Base-by-base conservation (phyloP, 2,888 invertebrate genomes). In the Adelphocoris suturalis region DNA sequence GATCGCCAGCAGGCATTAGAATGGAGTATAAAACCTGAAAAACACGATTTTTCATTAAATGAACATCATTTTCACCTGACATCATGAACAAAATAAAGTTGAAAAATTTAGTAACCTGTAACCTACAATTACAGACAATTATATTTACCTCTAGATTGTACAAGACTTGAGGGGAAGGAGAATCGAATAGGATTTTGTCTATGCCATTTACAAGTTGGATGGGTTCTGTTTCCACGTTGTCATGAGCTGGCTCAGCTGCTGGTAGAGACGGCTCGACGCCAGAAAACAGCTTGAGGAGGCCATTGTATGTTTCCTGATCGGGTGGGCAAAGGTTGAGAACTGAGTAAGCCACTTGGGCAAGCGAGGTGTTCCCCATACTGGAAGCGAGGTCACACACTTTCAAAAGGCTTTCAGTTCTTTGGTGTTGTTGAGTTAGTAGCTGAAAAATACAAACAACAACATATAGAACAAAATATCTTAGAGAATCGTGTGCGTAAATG, bases 1-100 rank as follows among this genome's bases (percentile, higher is more conserved):
- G 96, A 92, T 97, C 97, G 12, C 96, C 94, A 11, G 98, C 97
- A 16, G 99, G 99, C 96, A 99, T 97, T 91, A 99, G 94, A 93
- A 98, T 95, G 91, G 98, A 96, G 93, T 99, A 98, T 91, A 98
- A 94, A 84, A 98, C 96, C 95, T 96, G 92, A 23, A 94, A 93
- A 13, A 57, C 2, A 52, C 3, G 2, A 52, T 52, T 52, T 52
- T 3, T 13, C 12, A 52, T 52, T 52, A 11, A 5, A 52, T 11
- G 2, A 52, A 52, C 14, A 7, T 7, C 12, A 52, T 52, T 16
- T 52, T 52, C 12, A 37, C 2, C 37, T 37, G 37, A 52, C 2
- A 11, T 5, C 52, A 13, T 52, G 12, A 1, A 14, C 52, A 13
- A 52, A 52, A 13, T 52, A 7, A 7, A 13, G 52, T 52, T 14